Percentiles rank a stretch among this genome's conserved stretches.
phyloP scores from a whole-genome alignment of 2,113 vertebrate species.

The Amazona guildingii region DNA sequence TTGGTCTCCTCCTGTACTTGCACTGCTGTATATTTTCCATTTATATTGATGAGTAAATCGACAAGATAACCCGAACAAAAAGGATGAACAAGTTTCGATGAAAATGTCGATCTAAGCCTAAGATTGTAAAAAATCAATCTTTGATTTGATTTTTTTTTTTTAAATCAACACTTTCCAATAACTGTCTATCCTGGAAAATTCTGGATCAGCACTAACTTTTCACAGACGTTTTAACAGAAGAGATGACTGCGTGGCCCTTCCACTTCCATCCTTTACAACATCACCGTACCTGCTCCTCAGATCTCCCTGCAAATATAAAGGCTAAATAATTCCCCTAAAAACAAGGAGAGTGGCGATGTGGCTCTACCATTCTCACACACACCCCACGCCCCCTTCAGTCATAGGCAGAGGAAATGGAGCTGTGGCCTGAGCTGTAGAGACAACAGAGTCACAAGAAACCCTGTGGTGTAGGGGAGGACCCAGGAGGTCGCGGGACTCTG shows the following conservation, averaged over 20 bases:
- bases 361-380: not conserved
- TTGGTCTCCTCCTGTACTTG: not conserved
- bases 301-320: not conserved
- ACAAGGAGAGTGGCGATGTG: rapidly evolving
- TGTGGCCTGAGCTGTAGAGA: not conserved
- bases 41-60: not conserved
- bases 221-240: not conserved
- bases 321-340: not conserved
- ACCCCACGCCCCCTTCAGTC: rapidly evolving
- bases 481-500: not conserved
- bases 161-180: not conserved
- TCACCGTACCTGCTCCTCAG: rapidly evolving
- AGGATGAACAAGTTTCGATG: not conserved
- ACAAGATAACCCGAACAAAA: not conserved
- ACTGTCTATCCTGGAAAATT: not conserved
- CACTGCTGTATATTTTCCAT: not conserved
- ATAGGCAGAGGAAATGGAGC: rapidly evolving
- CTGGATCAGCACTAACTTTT: not conserved
- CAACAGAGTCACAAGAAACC: not conserved
- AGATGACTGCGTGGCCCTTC: not conserved
- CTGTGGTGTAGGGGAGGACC: not conserved
- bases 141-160: not conserved
- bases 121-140: not conserved
- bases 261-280: not conserved
- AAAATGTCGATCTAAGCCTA: not conserved